Evolutionary conservation across 2,888 invertebrate genomes (phyloP), one percentile per base, ranked within the genome.

Genomic region (Pammene aurita): DNA sequence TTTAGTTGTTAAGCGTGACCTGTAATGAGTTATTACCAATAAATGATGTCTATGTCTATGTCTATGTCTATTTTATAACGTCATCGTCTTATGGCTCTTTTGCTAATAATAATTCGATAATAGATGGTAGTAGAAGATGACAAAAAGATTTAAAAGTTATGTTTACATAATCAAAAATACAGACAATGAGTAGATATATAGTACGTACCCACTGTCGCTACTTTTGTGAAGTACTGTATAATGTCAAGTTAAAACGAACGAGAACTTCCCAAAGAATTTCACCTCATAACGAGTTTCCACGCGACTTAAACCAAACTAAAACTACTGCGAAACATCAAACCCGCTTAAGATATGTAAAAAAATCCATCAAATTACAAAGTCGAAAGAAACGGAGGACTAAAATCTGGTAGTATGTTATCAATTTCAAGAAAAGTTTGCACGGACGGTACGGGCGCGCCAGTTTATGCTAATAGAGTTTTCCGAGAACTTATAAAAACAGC

Each of bases 341-440:
- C 42, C 18, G 6, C 26, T 56, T 46, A 57, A 68, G 52, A 58
- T 68, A 68, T 64, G 68, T 26, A 58, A 67, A 64, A 68, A 52
- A 68, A 63, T 48, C 61, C 62, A 52, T 62, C 18, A 52, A 68
- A 64, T 68, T 68, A 68, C 44, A 68, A 68, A 68, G 63, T 68
- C 57, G 10, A 44, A 63, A 42, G 67, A 54, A 58, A 64, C 48
- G 60, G 41, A n/a, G 14, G 54, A 54, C 44, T 62, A 64, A 63
- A 67, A 68, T 58, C 57, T 10, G 57, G 57, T 67, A 68, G 68
- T 68, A 68, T 64, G 63, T 68, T 68, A 68, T 68, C 68, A 68
- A 68, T 68, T 68, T 68, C 68, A 52, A 35, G 44, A 16, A 63
- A 68, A 68, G 50, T 68, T 68, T 34, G n/a, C 2, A 1, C 63